A percentile compares a stretch with the other conserved stretches of the same genome.
phyloP scores from a whole-genome alignment of 2,113 vertebrate genomes.

The Puma concolor region DNA sequence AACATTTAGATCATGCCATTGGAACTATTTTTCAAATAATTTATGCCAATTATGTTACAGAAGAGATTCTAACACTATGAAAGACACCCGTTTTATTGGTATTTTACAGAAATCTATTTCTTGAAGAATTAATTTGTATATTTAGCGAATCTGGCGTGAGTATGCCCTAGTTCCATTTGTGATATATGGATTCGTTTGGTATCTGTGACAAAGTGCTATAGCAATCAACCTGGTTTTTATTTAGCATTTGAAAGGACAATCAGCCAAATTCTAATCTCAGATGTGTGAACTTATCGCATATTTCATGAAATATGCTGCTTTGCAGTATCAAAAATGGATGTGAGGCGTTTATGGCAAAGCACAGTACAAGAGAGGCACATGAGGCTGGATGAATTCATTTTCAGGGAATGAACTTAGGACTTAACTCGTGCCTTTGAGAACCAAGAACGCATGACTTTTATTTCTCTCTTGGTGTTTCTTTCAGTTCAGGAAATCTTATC shows the following conservation, averaged over 20 bases:
- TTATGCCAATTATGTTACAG: not conserved
- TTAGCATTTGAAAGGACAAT: constrained; percentile 47
- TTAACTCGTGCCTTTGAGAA: not conserved
- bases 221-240: constrained; percentile 36
- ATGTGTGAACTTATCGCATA: constrained; percentile 30
- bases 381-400: not conserved
- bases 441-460: not conserved
- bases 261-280: constrained; percentile 62
- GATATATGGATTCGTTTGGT: not conserved
- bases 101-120: not conserved
- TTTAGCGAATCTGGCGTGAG: not conserved
- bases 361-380: not conserved
- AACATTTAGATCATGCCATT: not conserved
- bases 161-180: constrained; percentile 35
- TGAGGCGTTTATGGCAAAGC: not conserved
- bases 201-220: constrained; percentile 45
- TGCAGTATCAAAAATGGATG: not conserved
- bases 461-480: not conserved
- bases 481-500: not conserved
- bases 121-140: not conserved
- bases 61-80: not conserved
- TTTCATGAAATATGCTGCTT: not conserved
- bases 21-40: not conserved
- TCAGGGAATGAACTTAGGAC: not conserved
- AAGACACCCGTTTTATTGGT: not conserved